A percentile compares a stretch with the other conserved stretches of the same genome.
phyloP scores from a whole-genome alignment of 2,888 invertebrate species.

The Eurytoma adleriae region DNA sequence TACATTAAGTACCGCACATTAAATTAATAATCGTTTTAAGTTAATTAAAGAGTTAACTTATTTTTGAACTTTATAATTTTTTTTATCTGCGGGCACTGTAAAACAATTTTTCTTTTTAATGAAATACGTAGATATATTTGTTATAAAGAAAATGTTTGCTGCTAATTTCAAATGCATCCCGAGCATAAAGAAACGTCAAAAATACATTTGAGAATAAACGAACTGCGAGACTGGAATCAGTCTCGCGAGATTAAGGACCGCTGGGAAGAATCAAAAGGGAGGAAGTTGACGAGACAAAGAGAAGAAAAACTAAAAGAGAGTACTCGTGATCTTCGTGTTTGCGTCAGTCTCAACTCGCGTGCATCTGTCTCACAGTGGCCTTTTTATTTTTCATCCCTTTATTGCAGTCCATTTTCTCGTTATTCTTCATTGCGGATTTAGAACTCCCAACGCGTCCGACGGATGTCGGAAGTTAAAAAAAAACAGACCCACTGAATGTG shows the following conservation, averaged over 20 bases:
- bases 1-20: too few species aligned
- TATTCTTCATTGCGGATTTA: constrained; percentile 55
- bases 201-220: not conserved
- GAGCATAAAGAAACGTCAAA: not conserved
- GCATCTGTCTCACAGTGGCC: constrained; percentile 31
- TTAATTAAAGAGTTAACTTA: too few species aligned
- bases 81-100: too few species aligned
- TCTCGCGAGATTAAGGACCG: constrained; percentile 11
- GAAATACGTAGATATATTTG: too few species aligned
- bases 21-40: too few species aligned
- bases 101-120: too few species aligned
- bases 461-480: constrained; percentile 28
- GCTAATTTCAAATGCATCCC: not conserved
- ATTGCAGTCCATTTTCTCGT: constrained; percentile 49
- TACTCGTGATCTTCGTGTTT: constrained; percentile 25
- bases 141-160: too few species aligned
- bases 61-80: too few species aligned
- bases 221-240: constrained; percentile 10
- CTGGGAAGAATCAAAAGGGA: constrained; percentile 5
- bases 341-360: constrained; percentile 2
- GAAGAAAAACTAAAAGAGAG: constrained; percentile 3
- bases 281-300: not conserved
- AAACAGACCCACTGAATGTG: constrained; percentile 1
- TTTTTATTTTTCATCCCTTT: constrained; percentile 58
- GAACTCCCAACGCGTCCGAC: constrained; percentile 20